These are phyloP conservation scores for Brotogeris chrysoptera DNA, from an alignment of 2,797 vertebrate genomes.

Conservation along the genomic window DNA sequence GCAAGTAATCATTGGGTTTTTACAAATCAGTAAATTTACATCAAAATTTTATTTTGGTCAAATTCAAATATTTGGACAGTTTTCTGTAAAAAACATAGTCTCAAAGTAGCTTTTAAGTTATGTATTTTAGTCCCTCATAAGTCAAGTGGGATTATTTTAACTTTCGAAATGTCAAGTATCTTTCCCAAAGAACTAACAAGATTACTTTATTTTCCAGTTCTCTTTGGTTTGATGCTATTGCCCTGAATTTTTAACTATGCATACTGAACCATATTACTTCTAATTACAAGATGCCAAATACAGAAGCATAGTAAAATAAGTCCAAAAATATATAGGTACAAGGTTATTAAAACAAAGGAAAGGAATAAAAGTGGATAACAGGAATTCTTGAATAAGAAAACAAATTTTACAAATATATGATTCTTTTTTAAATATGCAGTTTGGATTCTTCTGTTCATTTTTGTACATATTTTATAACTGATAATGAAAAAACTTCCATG, in stretches of 20 bases:
- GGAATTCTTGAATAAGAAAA: not conserved
- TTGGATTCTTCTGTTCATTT: not conserved
- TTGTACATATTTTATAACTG: not conserved
- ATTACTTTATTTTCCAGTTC: constrained; percentile 57
- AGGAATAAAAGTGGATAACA: not conserved
- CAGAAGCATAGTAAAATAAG: not conserved
- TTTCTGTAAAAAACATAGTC: not conserved
- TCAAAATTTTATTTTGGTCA: not conserved
- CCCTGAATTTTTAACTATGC: constrained; percentile 49
- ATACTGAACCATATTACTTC: constrained; percentile 22
- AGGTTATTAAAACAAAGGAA: not conserved
- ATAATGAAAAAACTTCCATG: not conserved
- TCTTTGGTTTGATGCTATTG: constrained; percentile 34
- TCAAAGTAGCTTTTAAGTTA: constrained; percentile 11
- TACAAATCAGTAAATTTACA: not conserved
- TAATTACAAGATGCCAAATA: constrained; percentile 42
- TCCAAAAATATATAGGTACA: constrained; percentile 2
- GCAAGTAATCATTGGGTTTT: not conserved
- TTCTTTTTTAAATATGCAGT: rapidly evolving
- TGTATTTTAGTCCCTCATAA: constrained; percentile 31
- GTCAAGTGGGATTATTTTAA: constrained; percentile 46
- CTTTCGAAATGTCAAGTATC: constrained; percentile 54
- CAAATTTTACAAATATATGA: not conserved
- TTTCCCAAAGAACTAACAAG: constrained; percentile 40
- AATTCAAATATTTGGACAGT: not conserved